These are phyloP conservation scores for Dendropsophus ebraccatus DNA, from an alignment of 2,113 vertebrate genomes.

Conservation along the genomic window DNA sequence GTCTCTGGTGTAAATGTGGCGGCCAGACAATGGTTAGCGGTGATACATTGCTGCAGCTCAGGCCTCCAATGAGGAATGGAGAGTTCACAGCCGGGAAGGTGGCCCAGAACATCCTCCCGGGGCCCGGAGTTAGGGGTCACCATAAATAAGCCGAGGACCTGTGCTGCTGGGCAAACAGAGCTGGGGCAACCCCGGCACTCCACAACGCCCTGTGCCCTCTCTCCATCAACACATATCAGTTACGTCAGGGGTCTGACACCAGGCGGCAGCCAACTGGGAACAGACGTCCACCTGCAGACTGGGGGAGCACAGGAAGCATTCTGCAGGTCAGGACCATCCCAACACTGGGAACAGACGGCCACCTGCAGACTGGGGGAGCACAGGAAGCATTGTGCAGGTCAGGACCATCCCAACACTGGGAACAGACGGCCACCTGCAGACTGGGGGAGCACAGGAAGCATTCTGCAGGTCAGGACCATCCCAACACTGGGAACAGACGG, in stretches of 20 bases:
- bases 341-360: no score
- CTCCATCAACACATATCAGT: constrained; percentile 53
- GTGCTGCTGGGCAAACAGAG: constrained; percentile 23
- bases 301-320: no score
- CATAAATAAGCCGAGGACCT: constrained; percentile 5
- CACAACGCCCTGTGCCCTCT: neutral
- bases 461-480: no score
- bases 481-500: no score
- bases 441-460: no score
- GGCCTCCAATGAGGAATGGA: neutral
- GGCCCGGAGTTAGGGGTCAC: neutral
- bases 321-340: no score
- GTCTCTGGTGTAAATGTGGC: neutral
- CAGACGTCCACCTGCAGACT: neutral
- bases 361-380: no score
- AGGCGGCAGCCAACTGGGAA: neutral
- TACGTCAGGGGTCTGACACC: constrained; percentile 15
- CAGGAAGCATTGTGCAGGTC: no score
- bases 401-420: no score
- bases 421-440: no score
- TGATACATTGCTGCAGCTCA: neutral
- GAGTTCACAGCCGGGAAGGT: constrained; percentile 2
- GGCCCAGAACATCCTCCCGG: neutral
- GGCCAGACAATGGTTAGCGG: no score
- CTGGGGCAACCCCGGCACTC: constrained; percentile 24